A percentile compares a stretch with the other conserved stretches of the same genome.
phyloP scores from a whole-genome alignment of 2,888 invertebrate species.

The Tridacna gigas region DNA sequence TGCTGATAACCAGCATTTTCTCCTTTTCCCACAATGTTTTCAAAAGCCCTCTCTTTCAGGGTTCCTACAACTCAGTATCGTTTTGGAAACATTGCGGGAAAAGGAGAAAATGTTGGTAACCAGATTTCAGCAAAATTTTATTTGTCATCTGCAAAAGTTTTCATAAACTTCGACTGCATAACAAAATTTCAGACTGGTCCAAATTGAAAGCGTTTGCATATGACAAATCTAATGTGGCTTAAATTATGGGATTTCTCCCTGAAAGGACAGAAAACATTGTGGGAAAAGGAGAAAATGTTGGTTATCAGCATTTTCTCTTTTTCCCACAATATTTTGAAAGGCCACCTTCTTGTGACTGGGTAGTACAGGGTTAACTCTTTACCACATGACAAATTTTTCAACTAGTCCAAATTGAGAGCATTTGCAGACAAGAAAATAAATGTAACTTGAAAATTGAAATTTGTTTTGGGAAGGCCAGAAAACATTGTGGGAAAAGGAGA shows the following conservation, averaged over 20 bases:
- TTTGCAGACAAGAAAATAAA: too few relatives aligned
- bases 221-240: neutral
- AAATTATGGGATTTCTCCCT: too few relatives aligned
- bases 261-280: neutral
- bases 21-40: constrained; percentile 3
- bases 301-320: neutral
- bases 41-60: neutral
- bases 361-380: neutral
- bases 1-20: neutral
- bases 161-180: too few relatives aligned
- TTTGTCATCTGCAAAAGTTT: too few relatives aligned
- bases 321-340: neutral
- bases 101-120: too few relatives aligned
- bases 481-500: neutral
- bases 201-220: neutral
- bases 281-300: neutral
- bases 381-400: neutral
- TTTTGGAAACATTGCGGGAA: too few relatives aligned
- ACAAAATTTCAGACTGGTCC: neutral
- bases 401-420: too few relatives aligned
- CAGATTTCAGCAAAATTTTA: neutral
- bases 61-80: too few relatives aligned
- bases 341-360: neutral
- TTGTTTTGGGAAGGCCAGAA: too few relatives aligned
- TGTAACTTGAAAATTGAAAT: too few relatives aligned